phyloP scores from a whole-genome alignment of 2,888 invertebrate species.

The Flabesymbios commensalis region DNA sequence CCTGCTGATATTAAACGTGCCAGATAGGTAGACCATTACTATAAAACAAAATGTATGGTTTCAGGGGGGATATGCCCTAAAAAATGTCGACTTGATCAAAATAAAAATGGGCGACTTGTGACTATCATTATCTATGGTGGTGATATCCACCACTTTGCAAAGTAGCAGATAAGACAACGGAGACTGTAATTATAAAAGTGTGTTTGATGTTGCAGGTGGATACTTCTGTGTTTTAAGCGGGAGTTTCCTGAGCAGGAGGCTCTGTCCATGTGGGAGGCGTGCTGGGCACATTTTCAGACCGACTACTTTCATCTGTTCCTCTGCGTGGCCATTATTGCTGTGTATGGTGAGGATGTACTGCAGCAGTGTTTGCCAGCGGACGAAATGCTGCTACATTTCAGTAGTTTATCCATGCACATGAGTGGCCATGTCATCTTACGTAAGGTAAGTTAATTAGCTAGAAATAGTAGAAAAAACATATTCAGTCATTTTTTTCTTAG shows the following conservation, averaged over 20 bases:
- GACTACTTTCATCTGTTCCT: constrained; percentile 95
- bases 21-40: too few relatives aligned
- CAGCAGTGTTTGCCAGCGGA: constrained; percentile 90
- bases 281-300: constrained; percentile 95
- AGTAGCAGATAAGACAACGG: too few relatives aligned
- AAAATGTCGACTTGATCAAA: too few relatives aligned
- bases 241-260: constrained; percentile 89
- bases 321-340: constrained; percentile 88
- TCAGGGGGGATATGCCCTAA: too few relatives aligned
- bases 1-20: too few relatives aligned
- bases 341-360: constrained; percentile 83
- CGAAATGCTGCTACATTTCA: constrained; percentile 93
- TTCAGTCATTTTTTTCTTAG: too few relatives aligned
- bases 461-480: too few relatives aligned
- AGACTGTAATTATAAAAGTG: too few relatives aligned
- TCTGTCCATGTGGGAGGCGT: constrained; percentile 92
- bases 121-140: too few relatives aligned
- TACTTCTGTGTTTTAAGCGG: constrained; percentile 83
- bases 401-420: constrained; percentile 97
- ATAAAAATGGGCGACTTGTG: too few relatives aligned
- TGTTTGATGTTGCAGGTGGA: constrained; percentile 77
- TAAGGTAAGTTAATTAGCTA: constrained; percentile 66
- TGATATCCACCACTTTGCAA: too few relatives aligned
- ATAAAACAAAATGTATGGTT: too few relatives aligned
- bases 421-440: constrained; percentile 86